Percentiles rank a stretch among this genome's conserved stretches.
Evolutionary conservation across 2,113 vertebrate species (phyloP).

Genomic region (Rousettus leschenaultii): DNA sequence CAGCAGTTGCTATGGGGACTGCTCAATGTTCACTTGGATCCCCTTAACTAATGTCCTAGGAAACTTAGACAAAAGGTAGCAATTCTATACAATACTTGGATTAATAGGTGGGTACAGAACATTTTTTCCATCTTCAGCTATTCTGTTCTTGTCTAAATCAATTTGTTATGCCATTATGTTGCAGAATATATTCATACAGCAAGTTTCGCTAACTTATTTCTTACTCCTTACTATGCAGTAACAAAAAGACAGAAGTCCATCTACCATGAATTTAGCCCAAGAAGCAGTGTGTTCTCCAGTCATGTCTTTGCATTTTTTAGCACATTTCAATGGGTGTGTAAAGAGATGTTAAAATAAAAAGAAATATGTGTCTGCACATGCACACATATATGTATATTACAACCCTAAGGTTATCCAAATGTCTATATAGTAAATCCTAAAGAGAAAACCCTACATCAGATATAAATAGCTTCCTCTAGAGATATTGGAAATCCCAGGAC

Average conservation of each 20-base stretch:
- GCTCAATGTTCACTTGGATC: background rate
- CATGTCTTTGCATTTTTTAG: background rate
- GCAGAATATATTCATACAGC: slow-evolving; percentile 22
- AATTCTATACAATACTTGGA: slow-evolving; percentile 51
- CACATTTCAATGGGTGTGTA: background rate
- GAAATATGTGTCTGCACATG: background rate
- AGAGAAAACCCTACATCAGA: background rate
- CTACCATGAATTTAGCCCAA: background rate
- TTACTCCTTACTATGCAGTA: background rate
- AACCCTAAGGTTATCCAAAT: background rate
- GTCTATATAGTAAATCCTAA: background rate
- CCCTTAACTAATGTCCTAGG: slow-evolving; percentile 5
- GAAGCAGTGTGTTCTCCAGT: background rate
- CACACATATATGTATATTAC: background rate
- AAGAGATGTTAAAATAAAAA: background rate
- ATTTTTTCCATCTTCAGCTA: slow-evolving; percentile 23
- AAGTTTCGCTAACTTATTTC: background rate
- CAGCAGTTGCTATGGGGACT: slow-evolving; percentile 26
- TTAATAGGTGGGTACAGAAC: slow-evolving; percentile 38
- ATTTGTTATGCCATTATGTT: slow-evolving; percentile 49
- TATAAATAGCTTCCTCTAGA: slow-evolving; percentile 54
- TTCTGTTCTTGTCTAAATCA: slow-evolving; percentile 55
- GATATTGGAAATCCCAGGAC: slow-evolving; percentile 45
- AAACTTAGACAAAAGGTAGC: slow-evolving; percentile 61
- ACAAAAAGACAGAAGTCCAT: background rate